Base-by-base conservation (phyloP, 1,140 invertebrate species). In the Pseudomyrmex concolor region DNA sequence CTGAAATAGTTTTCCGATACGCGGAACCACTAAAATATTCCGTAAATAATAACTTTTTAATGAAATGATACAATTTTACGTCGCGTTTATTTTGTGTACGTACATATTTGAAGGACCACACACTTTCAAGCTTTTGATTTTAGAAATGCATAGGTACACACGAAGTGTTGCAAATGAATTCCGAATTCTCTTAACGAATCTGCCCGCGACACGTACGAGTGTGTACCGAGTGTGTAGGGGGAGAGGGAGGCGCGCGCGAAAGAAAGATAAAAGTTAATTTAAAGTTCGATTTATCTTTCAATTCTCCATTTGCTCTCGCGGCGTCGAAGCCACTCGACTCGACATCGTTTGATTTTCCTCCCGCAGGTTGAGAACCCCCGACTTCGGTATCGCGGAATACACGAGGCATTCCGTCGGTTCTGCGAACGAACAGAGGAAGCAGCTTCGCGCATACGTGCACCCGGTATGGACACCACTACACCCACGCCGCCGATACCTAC, bases 381-480 rank as follows among this genome's bases (percentile, higher is more conserved):
- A 34, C 43, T 60, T 50, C 19, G 15, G 51, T 70, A 70, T 78
- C 76, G 76, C 54, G 51, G 34, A 51, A 19, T 25, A 68, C 74
- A 51, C 34, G 34, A 34, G 67, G 54, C 76, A 48, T 70, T 70
- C 64, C 64, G 43, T 8, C 51, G 63, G 64, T 70, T 80, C 76
- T 59, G 48, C 19, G 66, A 70, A 71, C 55, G 43, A 71, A 80
- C 71, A 71, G 66, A 80, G 54, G 76, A 71, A 57, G 64, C 57
- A 34, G 59, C 57, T 54, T 62, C 34, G 22, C 17, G 8, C 63
- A 50, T 68, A 71, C 15, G 50, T 43, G 68, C 19, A 50, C 19
- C 22, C 66, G 50, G 50, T 59, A 60, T 57, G 54, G 19, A 71
- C 34, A 34, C 76, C 19, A 13, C 51, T 12, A 45, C 64, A 70